These are phyloP conservation scores for Oreochromis niloticus DNA, from an alignment of 2,113 vertebrate genomes.

Conservation along the genomic window DNA sequence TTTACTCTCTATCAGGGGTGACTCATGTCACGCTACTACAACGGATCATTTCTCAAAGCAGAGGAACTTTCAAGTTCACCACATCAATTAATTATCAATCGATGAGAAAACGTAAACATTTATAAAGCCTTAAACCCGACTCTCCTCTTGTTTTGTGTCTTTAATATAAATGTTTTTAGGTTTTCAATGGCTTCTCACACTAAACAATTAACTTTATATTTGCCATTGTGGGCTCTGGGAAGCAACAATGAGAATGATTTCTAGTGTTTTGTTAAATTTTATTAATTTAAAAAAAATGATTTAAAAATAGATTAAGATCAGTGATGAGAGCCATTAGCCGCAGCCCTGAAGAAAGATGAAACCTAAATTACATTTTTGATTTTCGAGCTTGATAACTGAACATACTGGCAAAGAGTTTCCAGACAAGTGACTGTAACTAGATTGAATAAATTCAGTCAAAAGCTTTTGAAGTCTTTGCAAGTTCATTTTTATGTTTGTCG, in stretches of 20 bases:
- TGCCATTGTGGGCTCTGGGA: not conserved
- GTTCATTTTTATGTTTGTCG: not conserved
- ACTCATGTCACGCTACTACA: not conserved
- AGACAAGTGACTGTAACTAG: not conserved
- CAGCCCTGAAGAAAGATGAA: not conserved
- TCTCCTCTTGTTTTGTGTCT: not conserved
- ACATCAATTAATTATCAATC: not conserved
- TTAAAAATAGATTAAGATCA: not conserved
- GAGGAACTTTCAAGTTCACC: not conserved
- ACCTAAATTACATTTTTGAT: not conserved
- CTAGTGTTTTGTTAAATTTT: not conserved
- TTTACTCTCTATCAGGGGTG: not conserved
- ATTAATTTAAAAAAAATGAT: not conserved
- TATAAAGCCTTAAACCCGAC: not conserved
- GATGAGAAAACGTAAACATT: not conserved
- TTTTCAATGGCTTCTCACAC: not conserved
- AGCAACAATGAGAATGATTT: not conserved
- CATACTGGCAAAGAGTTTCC: not conserved
- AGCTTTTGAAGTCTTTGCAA: not conserved
- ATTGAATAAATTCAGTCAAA: not conserved
- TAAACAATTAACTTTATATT: not conserved
- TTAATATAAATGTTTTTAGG: not conserved
- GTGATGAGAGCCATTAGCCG: not conserved
- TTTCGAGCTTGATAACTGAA: not conserved
- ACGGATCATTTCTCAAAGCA: not conserved